A percentile compares a stretch with the other conserved stretches of the same genome.
phyloP scores from a whole-genome alignment of 2,888 invertebrate genomes.

The Palloptera scutellata region DNA sequence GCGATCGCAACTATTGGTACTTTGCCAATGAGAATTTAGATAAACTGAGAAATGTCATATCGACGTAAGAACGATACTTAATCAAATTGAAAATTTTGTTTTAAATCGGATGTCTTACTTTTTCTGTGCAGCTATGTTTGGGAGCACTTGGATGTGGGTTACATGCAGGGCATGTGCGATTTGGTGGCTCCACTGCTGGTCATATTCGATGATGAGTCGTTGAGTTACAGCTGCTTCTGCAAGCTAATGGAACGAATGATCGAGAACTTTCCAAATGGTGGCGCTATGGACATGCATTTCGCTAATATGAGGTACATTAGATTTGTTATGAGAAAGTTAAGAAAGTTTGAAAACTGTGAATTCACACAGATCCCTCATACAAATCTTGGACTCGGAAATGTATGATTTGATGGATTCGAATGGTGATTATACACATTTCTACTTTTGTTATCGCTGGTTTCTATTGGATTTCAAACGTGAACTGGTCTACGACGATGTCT shows the following conservation, averaged over 20 bases:
- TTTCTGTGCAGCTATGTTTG: constrained; percentile 80
- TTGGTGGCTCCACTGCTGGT: constrained; percentile 89
- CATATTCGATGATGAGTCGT: constrained; percentile 87
- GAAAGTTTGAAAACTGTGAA: constrained; percentile 12
- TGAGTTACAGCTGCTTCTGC: constrained; percentile 88
- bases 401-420: constrained; percentile 92
- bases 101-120: neutral
- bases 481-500: constrained; percentile 88
- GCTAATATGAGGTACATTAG: constrained; percentile 81
- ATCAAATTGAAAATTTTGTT: neutral
- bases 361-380: constrained; percentile 71
- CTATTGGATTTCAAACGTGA: constrained; percentile 93
- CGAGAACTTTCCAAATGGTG: constrained; percentile 88
- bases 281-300: constrained; percentile 93
- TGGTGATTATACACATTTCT: constrained; percentile 94
- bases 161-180: constrained; percentile 97
- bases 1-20: constrained; percentile 93
- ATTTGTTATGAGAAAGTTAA: neutral
- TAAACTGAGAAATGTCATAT: constrained; percentile 93
- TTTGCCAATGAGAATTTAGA: constrained; percentile 90
- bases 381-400: constrained; percentile 89
- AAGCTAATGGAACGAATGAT: constrained; percentile 87
- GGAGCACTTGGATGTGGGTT: constrained; percentile 91
- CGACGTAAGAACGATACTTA: constrained; percentile 75
- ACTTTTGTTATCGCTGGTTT: constrained; percentile 96